phyloP scores from a whole-genome alignment of 1,140 invertebrate species.

The Scylla paramamosain region DNA sequence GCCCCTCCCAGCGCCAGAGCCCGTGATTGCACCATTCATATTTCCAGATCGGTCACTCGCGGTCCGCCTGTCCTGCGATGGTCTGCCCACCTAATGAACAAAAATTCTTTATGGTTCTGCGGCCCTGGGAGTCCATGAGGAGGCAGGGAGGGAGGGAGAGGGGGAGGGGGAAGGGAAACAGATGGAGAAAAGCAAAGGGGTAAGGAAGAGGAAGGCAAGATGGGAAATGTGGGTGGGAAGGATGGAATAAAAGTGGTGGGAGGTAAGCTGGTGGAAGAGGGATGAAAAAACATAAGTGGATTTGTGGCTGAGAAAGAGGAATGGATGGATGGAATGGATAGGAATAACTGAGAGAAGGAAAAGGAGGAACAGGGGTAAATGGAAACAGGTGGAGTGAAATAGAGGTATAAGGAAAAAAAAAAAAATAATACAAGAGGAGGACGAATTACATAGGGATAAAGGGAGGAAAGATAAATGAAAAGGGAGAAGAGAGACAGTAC shows the following conservation, averaged over 20 bases:
- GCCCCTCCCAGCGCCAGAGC: not conserved
- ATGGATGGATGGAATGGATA: not conserved
- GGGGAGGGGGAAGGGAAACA: not conserved
- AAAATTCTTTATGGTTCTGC: constrained; percentile 33
- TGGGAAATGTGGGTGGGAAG: not conserved
- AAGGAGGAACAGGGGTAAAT: not conserved
- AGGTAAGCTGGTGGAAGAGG: not conserved
- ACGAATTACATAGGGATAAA: not conserved
- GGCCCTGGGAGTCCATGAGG: constrained; percentile 5
- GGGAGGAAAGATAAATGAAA: not conserved
- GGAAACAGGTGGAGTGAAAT: not conserved
- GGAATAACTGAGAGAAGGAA: not conserved
- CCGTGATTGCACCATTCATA: constrained; percentile 25
- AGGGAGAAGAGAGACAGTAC: not conserved
- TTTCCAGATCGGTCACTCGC: constrained; percentile 14
- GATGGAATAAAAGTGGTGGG: not conserved
- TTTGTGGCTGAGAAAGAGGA: no score
- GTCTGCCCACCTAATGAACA: constrained; percentile 13
- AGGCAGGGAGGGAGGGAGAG: not conserved
- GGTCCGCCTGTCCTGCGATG: constrained; percentile 27
- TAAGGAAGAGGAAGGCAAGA: not conserved
- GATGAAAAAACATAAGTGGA: not conserved
- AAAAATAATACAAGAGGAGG: not conserved
- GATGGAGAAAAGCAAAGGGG: not conserved
- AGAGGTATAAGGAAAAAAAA: not conserved